phyloP scores from a whole-genome alignment of 2,888 invertebrate species.

The Rhagium mordax region DNA sequence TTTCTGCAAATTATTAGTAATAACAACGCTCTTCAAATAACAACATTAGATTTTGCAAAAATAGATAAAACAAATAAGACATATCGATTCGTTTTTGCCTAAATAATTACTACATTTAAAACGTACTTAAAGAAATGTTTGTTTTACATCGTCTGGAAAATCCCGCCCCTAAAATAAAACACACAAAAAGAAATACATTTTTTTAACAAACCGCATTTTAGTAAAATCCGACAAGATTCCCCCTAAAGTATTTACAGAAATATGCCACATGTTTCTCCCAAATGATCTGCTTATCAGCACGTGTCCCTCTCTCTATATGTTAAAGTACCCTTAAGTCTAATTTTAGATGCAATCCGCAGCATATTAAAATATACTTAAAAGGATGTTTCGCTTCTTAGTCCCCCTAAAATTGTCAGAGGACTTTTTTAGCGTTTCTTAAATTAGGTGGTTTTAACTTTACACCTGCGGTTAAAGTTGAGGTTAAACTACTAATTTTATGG shows the following conservation, averaged over 20 bases:
- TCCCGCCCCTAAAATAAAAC: neutral
- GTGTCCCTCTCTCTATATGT: slow-evolving; percentile 7
- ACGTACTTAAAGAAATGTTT: neutral
- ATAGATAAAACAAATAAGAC: too few species aligned
- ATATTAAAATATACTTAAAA: slow-evolving; percentile 17
- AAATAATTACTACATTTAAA: neutral
- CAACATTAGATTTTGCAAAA: too few species aligned
- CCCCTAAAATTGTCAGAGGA: neutral
- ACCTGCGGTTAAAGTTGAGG: slow-evolving; percentile 19
- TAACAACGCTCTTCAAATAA: too few species aligned
- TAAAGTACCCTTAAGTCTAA: slow-evolving; percentile 14
- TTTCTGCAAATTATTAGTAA: too few species aligned
- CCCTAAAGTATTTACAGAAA: slow-evolving; percentile 11
- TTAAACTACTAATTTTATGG: slow-evolving; percentile 17
- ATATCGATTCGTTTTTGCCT: too few species aligned
- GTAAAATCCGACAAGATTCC: neutral
- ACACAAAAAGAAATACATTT: slow-evolving; percentile 1
- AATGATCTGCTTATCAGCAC: slow-evolving; percentile 19
- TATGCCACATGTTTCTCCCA: slow-evolving; percentile 12
- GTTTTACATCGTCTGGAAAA: slow-evolving; percentile 2
- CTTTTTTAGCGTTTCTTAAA: slow-evolving; percentile 18
- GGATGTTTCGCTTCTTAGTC: slow-evolving; percentile 4
- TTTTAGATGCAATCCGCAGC: slow-evolving; percentile 20
- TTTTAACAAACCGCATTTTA: neutral
- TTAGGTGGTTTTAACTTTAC: slow-evolving; percentile 16